Conservation (phyloP, 1,140 invertebrate genomes). For the Daktulosphaira vitifoliae region DNA sequence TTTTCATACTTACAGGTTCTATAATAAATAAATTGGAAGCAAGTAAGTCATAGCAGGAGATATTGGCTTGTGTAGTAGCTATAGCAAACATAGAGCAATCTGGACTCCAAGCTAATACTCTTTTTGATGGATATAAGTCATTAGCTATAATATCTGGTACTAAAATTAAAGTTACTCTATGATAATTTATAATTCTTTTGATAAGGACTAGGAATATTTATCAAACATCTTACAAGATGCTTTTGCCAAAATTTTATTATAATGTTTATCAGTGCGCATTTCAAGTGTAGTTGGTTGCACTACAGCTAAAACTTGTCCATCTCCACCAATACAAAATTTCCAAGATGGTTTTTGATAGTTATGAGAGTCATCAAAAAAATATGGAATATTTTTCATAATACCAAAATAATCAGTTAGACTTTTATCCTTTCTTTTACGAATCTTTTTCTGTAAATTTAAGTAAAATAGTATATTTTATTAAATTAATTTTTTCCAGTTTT, state of each 20-base stretch:
- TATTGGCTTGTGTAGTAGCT: slow-evolving; percentile 15
- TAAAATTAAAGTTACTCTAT: not conserved
- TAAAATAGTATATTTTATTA: too few relatives aligned
- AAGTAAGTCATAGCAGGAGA: slow-evolving; percentile 18
- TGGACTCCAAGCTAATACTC: slow-evolving; percentile 26
- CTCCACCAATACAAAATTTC: slow-evolving; percentile 23
- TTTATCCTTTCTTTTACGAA: not conserved
- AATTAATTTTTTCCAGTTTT: too few relatives aligned
- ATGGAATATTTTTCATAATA: not conserved
- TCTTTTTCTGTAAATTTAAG: slow-evolving; percentile 15
- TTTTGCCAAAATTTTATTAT: slow-evolving; percentile 16
- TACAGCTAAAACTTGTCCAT: slow-evolving; percentile 21
- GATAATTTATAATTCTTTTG: too few relatives aligned
- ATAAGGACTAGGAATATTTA: too few relatives aligned
- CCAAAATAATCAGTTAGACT: not conserved
- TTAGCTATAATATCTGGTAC: slow-evolving; percentile 8
- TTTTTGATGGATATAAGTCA: slow-evolving; percentile 28
- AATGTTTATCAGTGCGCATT: slow-evolving; percentile 26
- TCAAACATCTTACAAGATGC: slow-evolving; percentile 5
- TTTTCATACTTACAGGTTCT: slow-evolving; percentile 3
- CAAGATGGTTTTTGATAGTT: not conserved
- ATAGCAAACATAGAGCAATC: slow-evolving; percentile 27
- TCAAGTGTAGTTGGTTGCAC: slow-evolving; percentile 15
- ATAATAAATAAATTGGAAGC: slow-evolving; percentile 28
- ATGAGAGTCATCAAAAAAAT: not conserved